These are phyloP conservation scores for Sycophila sp. DNA, from an alignment of 1,140 invertebrate genomes.

Conservation along the genomic window DNA sequence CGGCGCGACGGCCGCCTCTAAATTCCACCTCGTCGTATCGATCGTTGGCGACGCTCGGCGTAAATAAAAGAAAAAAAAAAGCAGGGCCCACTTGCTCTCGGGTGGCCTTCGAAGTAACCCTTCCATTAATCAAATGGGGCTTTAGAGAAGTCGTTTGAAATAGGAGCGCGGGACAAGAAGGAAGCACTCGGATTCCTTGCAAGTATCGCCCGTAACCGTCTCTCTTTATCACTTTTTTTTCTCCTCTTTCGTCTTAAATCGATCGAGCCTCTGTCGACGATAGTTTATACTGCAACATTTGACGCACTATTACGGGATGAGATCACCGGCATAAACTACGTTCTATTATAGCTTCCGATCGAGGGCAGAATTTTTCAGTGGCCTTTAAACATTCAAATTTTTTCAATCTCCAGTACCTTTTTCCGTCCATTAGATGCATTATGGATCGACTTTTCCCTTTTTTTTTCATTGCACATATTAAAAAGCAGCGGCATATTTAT, in stretches of 20 bases:
- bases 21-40: no score
- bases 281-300: no score
- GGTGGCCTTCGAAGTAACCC: neutral
- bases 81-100: neutral
- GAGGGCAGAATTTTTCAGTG: no score
- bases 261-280: neutral
- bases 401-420: no score
- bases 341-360: neutral
- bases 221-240: neutral
- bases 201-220: neutral
- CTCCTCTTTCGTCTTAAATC: neutral
- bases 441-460: no score
- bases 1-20: no score
- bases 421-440: no score
- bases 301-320: neutral
- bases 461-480: no score
- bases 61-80: neutral
- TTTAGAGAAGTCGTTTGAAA: neutral
- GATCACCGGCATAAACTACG: neutral
- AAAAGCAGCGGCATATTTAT: no score
- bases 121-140: neutral
- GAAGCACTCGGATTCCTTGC: neutral
- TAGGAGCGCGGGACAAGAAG: neutral
- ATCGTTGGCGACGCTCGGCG: neutral
- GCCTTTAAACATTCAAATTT: no score